Conservation (phyloP, 2,113 vertebrate species). For the Gambusia affinis region DNA sequence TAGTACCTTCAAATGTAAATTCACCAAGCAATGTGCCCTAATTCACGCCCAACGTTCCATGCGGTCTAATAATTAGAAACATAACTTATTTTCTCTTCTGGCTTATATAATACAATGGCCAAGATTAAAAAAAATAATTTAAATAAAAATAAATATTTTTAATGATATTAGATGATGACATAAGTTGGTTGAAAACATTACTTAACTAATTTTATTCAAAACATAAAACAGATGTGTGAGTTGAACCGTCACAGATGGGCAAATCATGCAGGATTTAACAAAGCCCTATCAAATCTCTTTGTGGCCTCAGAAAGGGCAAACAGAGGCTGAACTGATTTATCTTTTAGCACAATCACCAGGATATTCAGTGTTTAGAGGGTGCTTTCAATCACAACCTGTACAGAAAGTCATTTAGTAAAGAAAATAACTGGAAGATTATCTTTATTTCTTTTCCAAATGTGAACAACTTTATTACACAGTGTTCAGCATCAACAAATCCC, state of each 20-base stretch:
- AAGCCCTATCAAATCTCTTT: neutral
- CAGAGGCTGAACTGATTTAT: neutral
- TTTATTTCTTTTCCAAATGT: neutral
- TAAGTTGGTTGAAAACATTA: neutral
- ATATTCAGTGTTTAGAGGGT: neutral
- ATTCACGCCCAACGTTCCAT: neutral
- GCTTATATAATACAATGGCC: no score
- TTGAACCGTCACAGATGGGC: neutral
- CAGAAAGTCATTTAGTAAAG: neutral
- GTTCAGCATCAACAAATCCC: neutral
- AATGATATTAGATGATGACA: neutral
- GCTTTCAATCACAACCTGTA: neutral
- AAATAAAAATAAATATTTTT: neutral
- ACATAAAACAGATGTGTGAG: neutral
- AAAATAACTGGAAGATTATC: neutral
- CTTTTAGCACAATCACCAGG: neutral
- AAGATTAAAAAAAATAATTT: no score
- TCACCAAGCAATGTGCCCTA: neutral
- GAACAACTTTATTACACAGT: neutral
- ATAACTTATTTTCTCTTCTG: no score
- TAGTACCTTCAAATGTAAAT: neutral
- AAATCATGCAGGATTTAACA: neutral
- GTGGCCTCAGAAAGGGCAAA: neutral
- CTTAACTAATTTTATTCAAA: neutral
- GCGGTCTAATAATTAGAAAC: neutral